phyloP scores from a whole-genome alignment of 1,140 invertebrate species.

The Steinernema khuongi region DNA sequence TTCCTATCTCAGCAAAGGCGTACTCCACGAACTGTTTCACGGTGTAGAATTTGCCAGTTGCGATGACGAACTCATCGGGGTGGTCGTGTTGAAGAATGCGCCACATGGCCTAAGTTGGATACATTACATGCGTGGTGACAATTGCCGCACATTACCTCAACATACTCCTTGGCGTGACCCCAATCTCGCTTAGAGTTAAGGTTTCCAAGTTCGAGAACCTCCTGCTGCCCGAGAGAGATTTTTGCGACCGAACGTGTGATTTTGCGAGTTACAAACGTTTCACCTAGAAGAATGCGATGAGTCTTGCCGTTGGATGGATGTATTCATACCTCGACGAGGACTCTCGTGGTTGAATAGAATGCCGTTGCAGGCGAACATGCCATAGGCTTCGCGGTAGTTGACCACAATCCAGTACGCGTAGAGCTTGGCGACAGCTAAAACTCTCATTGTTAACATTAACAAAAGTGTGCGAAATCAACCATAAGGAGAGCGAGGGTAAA shows the following conservation, averaged over 20 bases:
- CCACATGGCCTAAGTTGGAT: constrained; percentile 86
- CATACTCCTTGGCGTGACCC: constrained; percentile 98
- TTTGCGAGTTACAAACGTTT: constrained; percentile 98
- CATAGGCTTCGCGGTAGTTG: constrained; percentile 95
- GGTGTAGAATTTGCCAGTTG: constrained; percentile 87
- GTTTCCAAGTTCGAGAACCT: constrained; percentile 85
- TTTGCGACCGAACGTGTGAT: constrained; percentile 95
- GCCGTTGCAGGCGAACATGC: constrained; percentile 96
- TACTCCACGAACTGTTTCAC: constrained; percentile 92
- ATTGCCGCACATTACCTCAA: constrained; percentile 69
- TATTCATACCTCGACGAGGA: constrained; percentile 72
- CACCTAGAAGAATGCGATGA: constrained; percentile 62
- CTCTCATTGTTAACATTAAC: constrained; percentile 1
- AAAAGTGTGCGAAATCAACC: constrained; percentile 65
- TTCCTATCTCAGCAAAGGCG: constrained; percentile 70
- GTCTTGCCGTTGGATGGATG: not conserved
- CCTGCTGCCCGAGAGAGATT: constrained; percentile 79
- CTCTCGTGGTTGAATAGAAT: constrained; percentile 99
- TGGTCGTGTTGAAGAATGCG: constrained; percentile 89
- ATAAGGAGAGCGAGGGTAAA: constrained; percentile 98
- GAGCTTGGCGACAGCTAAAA: constrained; percentile 86
- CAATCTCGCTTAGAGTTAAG: constrained; percentile 92
- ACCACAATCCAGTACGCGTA: constrained; percentile 98
- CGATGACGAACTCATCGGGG: constrained; percentile 94
- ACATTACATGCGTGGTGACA: constrained; percentile 13